Evolutionary conservation across 2,888 invertebrate species (phyloP), one percentile per base, ranked within the genome.

Genomic region (Drosophila fulvimacula): DNA sequence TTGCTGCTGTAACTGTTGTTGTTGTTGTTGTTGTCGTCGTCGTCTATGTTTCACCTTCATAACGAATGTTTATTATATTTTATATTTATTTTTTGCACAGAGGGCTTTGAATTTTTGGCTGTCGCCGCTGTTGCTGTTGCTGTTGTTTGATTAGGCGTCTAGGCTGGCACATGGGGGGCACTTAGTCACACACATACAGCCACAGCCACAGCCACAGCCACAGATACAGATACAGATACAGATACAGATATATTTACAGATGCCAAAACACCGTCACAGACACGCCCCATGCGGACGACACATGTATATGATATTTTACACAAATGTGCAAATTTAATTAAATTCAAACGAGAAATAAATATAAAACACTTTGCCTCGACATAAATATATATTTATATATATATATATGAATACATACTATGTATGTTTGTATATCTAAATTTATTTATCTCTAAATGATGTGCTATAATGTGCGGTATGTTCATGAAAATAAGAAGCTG

Each of bases 291-390:
- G 59, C 66, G 60, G 46, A 59, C 67, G 56, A 62, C 80, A 80
- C 65, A 69, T 76, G 73, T 72, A 77, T 85, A 74, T 77, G 73
- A 89, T 74, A 87, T 85, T 89, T 85, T 84, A 89, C 85, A 86
- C 82, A 89, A 89, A 89, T 87, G 85, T 89, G 85, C 85, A 84
- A 86, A 86, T 86, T 86, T 86, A 86, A 86, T 86, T 89, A 87
- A 86, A 89, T 84, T 87, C 73, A 89, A 86, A 89, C 84, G 88
- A 87, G 78, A 81, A 88, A 87, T 76, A 87, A 86, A 86, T 81
- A 82, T 83, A 79, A 85, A 78, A 19, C 69, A 64, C 63, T 76
- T 79, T 27, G 63, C 75, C 70, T 75, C 80, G 80, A 74, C 75
- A 79, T 69, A 76, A 65, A 70, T 64, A 57, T 44, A 38, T 60